phyloP scores from a whole-genome alignment of 2,888 invertebrate genomes.

The Epirrita christyi region DNA sequence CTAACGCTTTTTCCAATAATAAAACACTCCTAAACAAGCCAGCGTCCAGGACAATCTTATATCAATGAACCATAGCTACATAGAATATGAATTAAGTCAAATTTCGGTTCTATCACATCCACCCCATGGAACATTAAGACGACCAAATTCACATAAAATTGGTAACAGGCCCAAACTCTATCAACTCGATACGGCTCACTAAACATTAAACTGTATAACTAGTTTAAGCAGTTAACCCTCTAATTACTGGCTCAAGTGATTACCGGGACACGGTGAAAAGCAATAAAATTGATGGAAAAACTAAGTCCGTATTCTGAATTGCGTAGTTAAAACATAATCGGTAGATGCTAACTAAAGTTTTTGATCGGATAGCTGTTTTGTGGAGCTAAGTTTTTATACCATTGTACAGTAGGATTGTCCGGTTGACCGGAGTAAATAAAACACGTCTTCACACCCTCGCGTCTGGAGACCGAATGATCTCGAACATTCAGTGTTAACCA shows the following conservation, averaged over 20 bases:
- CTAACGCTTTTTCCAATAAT: too few relatives aligned
- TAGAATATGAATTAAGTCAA: conserved; percentile 26
- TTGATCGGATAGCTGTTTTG: too few relatives aligned
- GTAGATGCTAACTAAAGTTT: not conserved
- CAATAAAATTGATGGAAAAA: conserved; percentile 72
- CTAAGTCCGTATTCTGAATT: conserved; percentile 47
- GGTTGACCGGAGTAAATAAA: too few relatives aligned
- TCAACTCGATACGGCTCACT: conserved; percentile 40
- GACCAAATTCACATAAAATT: conserved; percentile 35
- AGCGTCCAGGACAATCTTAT: too few relatives aligned
- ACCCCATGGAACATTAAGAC: conserved; percentile 16
- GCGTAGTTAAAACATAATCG: conserved; percentile 19
- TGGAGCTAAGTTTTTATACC: too few relatives aligned
- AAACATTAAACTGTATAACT: conserved; percentile 46
- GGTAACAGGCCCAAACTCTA: conserved; percentile 27
- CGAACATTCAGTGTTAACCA: too few relatives aligned
- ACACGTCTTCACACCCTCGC: too few relatives aligned
- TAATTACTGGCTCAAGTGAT: conserved; percentile 55
- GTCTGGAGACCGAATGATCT: too few relatives aligned
- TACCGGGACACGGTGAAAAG: conserved; percentile 57
- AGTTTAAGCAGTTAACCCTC: conserved; percentile 49
- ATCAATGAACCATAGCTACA: too few relatives aligned
- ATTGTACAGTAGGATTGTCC: too few relatives aligned
- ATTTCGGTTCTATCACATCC: conserved; percentile 19
- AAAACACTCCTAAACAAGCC: too few relatives aligned